phyloP scores from a whole-genome alignment of 2,113 vertebrate species.

The Anolis sagrei region DNA sequence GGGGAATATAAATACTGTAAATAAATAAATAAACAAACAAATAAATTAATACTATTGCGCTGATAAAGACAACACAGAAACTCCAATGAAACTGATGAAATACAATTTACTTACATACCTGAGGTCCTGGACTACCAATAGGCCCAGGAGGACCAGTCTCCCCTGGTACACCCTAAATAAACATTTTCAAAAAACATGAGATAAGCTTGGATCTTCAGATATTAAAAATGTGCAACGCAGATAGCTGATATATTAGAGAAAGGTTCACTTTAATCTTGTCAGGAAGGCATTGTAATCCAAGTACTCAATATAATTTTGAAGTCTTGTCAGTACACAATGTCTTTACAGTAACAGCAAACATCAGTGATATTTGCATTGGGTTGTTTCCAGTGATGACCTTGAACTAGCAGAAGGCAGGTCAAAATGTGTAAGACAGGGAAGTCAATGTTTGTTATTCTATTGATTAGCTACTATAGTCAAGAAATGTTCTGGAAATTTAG shows the following conservation, averaged over 20 bases:
- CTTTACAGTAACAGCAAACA: not conserved
- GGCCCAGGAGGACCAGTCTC: slow-evolving; percentile 81
- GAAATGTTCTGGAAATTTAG: not conserved
- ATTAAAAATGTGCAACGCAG: not conserved
- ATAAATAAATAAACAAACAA: too few species aligned
- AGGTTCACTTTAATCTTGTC: slow-evolving; percentile 84
- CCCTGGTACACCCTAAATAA: slow-evolving; percentile 81
- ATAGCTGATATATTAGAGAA: not conserved
- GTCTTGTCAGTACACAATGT: not conserved
- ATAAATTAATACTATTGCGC: not conserved
- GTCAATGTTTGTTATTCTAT: not conserved
- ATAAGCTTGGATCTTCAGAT: not conserved
- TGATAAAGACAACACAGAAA: not conserved
- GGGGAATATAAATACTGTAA: too few species aligned
- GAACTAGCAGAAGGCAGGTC: not conserved
- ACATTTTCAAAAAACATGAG: slow-evolving; percentile 34
- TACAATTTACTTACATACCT: slow-evolving; percentile 74
- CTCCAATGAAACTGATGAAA: slow-evolving; percentile 3
- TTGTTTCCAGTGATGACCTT: not conserved
- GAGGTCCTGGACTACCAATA: slow-evolving; percentile 83
- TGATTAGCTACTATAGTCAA: not conserved
- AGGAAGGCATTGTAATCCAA: slow-evolving; percentile 47
- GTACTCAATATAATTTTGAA: not conserved
- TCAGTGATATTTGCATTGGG: not conserved
- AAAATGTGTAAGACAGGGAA: not conserved